phyloP scores from a whole-genome alignment of 2,888 invertebrate genomes.

The Nemapogon koenigi region DNA sequence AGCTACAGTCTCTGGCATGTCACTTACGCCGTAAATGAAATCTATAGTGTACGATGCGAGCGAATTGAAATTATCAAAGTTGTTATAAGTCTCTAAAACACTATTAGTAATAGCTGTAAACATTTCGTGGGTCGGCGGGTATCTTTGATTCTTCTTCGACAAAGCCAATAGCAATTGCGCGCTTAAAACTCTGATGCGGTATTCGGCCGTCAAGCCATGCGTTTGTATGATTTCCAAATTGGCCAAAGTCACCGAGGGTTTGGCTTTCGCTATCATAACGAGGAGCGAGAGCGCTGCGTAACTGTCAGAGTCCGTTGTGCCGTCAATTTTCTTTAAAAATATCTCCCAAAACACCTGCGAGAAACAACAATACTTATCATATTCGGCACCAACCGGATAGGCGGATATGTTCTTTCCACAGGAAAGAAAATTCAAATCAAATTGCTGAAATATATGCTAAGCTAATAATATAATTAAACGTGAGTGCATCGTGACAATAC shows the following conservation, averaged over 20 bases:
- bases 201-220: slow-evolving; percentile 70
- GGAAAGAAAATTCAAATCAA: too few species aligned
- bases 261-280: slow-evolving; percentile 72
- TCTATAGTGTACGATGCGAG: slow-evolving; percentile 60
- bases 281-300: slow-evolving; percentile 78
- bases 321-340: slow-evolving; percentile 75
- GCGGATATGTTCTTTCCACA: too few species aligned
- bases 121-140: slow-evolving; percentile 41
- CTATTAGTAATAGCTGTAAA: slow-evolving; percentile 40
- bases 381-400: too few species aligned
- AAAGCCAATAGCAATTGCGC: slow-evolving; percentile 40
- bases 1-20: slow-evolving; percentile 60
- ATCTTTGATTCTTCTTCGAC: slow-evolving; percentile 40
- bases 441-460: too few species aligned
- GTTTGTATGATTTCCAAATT: slow-evolving; percentile 78
- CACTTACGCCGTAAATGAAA: slow-evolving; percentile 62
- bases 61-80: slow-evolving; percentile 50
- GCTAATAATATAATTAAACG: too few species aligned
- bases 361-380: too few species aligned
- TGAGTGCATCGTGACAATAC: too few species aligned
- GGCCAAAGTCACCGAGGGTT: slow-evolving; percentile 65
- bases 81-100: slow-evolving; percentile 51
- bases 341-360: slow-evolving; percentile 83
- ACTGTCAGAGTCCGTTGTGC: slow-evolving; percentile 74
- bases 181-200: slow-evolving; percentile 38